phyloP scores from a whole-genome alignment of 2,888 invertebrate species.

The Caenorhabditis sp. region DNA sequence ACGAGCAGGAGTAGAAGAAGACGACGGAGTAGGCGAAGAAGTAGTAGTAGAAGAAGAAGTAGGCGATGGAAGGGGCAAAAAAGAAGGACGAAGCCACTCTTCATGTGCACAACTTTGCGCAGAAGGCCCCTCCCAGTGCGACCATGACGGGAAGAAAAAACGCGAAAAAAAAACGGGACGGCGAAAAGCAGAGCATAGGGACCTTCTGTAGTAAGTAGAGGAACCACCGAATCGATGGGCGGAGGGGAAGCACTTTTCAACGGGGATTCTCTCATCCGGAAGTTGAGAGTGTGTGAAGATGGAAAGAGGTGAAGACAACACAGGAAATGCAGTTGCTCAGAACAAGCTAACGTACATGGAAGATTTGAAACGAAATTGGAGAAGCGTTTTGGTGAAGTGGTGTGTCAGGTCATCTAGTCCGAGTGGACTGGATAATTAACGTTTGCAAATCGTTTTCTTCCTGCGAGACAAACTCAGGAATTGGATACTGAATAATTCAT shows the following conservation, averaged over 20 bases:
- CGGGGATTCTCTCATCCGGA: constrained; percentile 54
- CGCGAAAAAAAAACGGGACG: constrained; percentile 45
- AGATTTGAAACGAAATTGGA: constrained; percentile 32
- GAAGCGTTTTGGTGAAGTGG: constrained; percentile 1
- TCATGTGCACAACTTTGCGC: constrained; percentile 61
- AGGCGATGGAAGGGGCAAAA: constrained; percentile 24
- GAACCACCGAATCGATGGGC: constrained; percentile 37
- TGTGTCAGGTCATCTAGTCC: neutral
- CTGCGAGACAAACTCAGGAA: constrained; percentile 17
- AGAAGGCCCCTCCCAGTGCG: constrained; percentile 59
- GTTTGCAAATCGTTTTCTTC: constrained; percentile 1
- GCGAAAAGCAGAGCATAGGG: constrained; percentile 47
- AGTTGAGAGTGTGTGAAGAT: constrained; percentile 33
- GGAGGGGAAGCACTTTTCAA: constrained; percentile 54
- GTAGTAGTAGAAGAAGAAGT: constrained; percentile 38
- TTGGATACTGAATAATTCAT: constrained; percentile 45
- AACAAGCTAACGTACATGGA: neutral
- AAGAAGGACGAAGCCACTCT: constrained; percentile 54
- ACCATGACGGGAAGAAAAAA: constrained; percentile 34
- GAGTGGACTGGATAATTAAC: constrained; percentile 28
- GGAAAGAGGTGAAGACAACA: neutral
- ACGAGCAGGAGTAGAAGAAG: constrained; percentile 13
- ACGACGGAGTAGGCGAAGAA: constrained; percentile 32
- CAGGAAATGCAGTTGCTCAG: neutral
- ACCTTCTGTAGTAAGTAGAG: constrained; percentile 20